These are phyloP conservation scores for Steinernema feltiae DNA, from an alignment of 1,140 invertebrate species.

Conservation along the genomic window DNA sequence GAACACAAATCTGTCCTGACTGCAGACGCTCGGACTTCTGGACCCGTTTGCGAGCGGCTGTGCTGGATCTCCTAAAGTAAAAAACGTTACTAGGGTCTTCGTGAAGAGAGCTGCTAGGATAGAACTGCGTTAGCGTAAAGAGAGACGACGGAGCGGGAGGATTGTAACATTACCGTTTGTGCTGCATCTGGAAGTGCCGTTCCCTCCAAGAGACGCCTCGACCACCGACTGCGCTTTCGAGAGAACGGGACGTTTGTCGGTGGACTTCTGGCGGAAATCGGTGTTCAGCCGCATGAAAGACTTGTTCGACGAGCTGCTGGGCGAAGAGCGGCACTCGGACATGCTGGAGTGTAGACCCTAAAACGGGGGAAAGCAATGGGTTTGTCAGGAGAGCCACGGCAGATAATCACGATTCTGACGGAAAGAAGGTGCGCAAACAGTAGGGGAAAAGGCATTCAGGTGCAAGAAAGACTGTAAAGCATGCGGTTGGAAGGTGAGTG, in stretches of 20 bases:
- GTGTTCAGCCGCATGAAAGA: constrained; percentile 44
- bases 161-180: constrained; percentile 1
- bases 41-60: background rate
- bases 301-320: constrained; percentile 17
- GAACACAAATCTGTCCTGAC: background rate
- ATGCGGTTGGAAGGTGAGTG: background rate
- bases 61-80: background rate
- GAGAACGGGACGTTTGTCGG: constrained; percentile 41
- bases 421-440: background rate
- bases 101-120: background rate
- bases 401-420: constrained; percentile 9
- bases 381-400: constrained; percentile 1
- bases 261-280: constrained; percentile 35
- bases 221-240: constrained; percentile 50
- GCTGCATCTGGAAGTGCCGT: background rate
- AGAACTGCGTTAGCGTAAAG: background rate
- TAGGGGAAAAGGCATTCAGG: background rate
- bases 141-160: background rate
- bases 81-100: background rate
- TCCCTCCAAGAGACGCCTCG: constrained; percentile 11
- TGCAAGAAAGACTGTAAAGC: background rate
- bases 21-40: background rate
- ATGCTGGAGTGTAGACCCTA: constrained; percentile 4
- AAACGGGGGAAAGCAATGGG: constrained; percentile 9
- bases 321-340: constrained; percentile 3